Conservation (phyloP, 2,113 vertebrate species). For the Caretta caretta region DNA sequence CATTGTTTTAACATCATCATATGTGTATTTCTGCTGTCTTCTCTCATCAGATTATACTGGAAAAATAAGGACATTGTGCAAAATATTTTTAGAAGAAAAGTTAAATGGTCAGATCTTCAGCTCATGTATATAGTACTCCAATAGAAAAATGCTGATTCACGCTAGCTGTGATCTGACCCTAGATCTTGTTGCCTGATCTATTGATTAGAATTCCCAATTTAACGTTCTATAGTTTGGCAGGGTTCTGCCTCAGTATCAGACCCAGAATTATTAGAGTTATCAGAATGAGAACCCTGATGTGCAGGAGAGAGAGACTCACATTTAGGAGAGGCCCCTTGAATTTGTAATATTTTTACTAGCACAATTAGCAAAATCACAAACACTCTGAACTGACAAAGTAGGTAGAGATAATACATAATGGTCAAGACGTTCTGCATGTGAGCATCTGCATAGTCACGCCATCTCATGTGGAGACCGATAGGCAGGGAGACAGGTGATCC, state of each 20-base stretch:
- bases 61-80: accelerated
- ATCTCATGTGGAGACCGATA: background rate
- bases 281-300: background rate
- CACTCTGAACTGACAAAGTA: background rate
- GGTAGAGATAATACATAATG: background rate
- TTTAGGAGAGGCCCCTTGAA: background rate
- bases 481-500: background rate
- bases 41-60: background rate
- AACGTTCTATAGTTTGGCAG: background rate
- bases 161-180: background rate
- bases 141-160: accelerated
- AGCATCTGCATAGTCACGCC: background rate
- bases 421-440: background rate
- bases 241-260: background rate
- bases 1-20: background rate
- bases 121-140: background rate
- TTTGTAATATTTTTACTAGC: background rate
- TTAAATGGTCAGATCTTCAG: background rate
- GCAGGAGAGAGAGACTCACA: background rate
- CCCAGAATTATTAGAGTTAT: background rate
- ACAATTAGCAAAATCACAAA: background rate
- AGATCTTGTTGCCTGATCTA: background rate
- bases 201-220: background rate
- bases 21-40: background rate
- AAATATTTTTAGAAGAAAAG: background rate